A percentile compares a stretch with the other conserved stretches of the same genome.
Conservation (phyloP, 2,888 invertebrate species). For the Ganaspis brasiliensis region DNA sequence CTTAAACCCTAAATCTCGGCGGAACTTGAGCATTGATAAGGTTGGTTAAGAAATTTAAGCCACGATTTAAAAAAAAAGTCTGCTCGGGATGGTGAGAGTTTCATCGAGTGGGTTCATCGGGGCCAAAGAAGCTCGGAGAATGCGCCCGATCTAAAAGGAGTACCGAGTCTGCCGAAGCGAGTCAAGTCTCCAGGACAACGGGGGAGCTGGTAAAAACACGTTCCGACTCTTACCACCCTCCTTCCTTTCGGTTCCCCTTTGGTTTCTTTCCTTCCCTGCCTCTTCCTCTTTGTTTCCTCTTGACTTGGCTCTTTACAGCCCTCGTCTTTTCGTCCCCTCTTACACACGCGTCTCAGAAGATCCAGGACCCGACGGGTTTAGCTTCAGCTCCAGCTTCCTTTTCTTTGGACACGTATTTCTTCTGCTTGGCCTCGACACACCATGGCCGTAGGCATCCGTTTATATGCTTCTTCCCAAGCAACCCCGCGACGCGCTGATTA, state of each 20-base stretch:
- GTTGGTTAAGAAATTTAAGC: neutral
- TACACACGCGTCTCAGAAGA: slow-evolving; percentile 25
- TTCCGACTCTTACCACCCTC: slow-evolving; percentile 62
- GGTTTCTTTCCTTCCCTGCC: slow-evolving; percentile 46
- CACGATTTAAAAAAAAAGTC: slow-evolving; percentile 20
- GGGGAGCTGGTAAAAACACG: slow-evolving; percentile 69
- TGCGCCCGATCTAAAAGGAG: slow-evolving; percentile 68
- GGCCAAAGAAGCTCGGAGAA: slow-evolving; percentile 69
- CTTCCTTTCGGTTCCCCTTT: slow-evolving; percentile 51
- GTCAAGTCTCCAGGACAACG: slow-evolving; percentile 56
- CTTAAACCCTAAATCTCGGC: too few relatives aligned
- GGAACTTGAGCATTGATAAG: too few relatives aligned
- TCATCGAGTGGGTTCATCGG: slow-evolving; percentile 79
- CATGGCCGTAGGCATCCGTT: slow-evolving; percentile 60
- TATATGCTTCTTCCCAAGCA: slow-evolving; percentile 51
- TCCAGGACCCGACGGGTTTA: neutral
- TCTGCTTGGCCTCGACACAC: slow-evolving; percentile 53
- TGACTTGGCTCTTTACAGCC: slow-evolving; percentile 51
- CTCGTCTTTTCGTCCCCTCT: neutral
- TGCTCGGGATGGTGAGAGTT: slow-evolving; percentile 71
- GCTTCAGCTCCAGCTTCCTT: slow-evolving; percentile 14
- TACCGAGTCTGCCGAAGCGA: slow-evolving; percentile 62
- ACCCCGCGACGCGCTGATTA: slow-evolving; percentile 70
- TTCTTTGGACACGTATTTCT: slow-evolving; percentile 48
- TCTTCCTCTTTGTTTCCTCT: slow-evolving; percentile 53